Conservation (phyloP, 2,113 vertebrate genomes). For the Oophaga pumilio region DNA sequence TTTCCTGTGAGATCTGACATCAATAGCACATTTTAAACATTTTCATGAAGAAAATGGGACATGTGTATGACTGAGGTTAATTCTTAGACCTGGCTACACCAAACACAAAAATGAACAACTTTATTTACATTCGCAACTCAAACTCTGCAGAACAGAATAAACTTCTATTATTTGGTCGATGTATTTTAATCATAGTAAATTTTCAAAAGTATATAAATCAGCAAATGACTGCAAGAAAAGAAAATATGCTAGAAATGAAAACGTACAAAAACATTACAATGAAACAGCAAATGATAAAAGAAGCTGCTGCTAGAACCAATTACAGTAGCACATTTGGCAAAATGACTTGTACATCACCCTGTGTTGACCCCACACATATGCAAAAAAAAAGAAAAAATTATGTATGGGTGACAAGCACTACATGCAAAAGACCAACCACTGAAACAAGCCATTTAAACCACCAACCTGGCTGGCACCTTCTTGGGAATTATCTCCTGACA, state of each 20-base stretch:
- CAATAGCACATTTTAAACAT: too few species aligned
- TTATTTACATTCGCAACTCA: background rate
- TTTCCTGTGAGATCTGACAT: too few species aligned
- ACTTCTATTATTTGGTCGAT: background rate
- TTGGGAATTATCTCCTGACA: conserved; percentile 53
- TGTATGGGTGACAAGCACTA: conserved; percentile 52
- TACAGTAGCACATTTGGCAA: conserved; percentile 39
- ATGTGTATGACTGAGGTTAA: background rate
- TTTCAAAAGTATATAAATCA: conserved; percentile 1
- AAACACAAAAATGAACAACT: background rate
- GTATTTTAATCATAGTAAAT: background rate
- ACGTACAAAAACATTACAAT: background rate
- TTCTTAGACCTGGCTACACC: background rate
- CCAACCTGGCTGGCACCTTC: conserved; percentile 51
- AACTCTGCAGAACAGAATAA: background rate
- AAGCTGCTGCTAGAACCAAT: background rate
- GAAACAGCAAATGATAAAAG: conserved; percentile 4
- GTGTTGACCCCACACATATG: conserved; percentile 5
- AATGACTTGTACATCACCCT: conserved; percentile 16
- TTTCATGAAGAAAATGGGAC: too few species aligned
- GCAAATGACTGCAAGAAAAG: background rate
- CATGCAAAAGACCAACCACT: conserved; percentile 57
- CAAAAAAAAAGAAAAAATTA: conserved; percentile 21
- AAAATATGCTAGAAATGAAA: conserved; percentile 3
- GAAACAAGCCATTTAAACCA: conserved; percentile 40